phyloP scores from a whole-genome alignment of 1,140 invertebrate species.

The Colletes gigas region DNA sequence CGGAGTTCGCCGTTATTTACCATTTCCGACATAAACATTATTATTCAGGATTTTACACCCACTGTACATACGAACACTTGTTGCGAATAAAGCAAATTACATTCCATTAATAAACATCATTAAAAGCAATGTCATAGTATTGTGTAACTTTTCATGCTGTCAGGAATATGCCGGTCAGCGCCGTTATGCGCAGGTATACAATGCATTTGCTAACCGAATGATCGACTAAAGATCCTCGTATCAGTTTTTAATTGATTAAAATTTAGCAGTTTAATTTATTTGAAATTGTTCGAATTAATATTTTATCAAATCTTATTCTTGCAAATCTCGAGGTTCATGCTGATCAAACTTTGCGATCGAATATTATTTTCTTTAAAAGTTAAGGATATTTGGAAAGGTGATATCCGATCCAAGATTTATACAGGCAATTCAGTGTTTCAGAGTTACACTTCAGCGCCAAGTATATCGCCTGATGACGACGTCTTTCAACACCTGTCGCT shows the following conservation, averaged over 20 bases:
- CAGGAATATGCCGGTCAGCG: conserved; percentile 91
- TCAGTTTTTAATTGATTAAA: background rate
- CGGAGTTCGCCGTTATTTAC: no score
- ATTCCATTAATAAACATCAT: conserved; percentile 3
- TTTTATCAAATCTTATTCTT: no score
- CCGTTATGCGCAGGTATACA: conserved; percentile 90
- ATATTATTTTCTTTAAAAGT: background rate
- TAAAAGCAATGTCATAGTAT: conserved; percentile 52
- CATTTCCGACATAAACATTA: no score
- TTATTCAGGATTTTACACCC: no score
- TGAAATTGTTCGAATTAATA: no score
- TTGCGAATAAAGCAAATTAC: background rate
- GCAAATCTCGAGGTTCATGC: no score
- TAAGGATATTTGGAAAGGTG: background rate
- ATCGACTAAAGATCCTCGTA: background rate
- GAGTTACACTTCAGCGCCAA: conserved; percentile 88
- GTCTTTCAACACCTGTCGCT: conserved; percentile 94
- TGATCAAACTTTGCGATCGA: background rate
- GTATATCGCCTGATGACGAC: conserved; percentile 95
- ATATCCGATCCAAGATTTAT: conserved; percentile 26
- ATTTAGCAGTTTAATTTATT: background rate
- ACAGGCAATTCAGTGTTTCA: conserved; percentile 85
- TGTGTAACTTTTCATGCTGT: conserved; percentile 80
- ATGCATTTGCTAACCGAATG: conserved; percentile 24
- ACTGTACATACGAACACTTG: no score